phyloP scores from a whole-genome alignment of 2,113 vertebrate genomes.

The Hepsetus odoe region DNA sequence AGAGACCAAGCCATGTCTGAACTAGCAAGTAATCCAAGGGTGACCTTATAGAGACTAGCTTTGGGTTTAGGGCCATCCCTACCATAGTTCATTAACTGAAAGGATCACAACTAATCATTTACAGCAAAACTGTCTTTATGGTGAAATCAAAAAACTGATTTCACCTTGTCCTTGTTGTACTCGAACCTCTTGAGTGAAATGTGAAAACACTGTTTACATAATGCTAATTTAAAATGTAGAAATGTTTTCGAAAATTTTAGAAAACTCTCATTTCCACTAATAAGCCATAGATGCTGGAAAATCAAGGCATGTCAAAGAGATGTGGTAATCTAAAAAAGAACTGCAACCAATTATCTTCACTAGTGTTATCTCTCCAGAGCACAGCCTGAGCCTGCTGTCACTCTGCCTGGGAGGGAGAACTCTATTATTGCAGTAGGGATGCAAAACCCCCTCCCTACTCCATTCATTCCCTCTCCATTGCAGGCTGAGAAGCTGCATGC shows the following conservation, averaged over 20 bases:
- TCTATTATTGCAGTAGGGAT: constrained; percentile 13
- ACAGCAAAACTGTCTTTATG: constrained; percentile 15
- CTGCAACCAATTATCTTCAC: constrained; percentile 17
- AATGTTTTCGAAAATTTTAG: background rate
- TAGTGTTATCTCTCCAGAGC: constrained; percentile 20
- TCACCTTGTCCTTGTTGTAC: too few species aligned
- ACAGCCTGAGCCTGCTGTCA: constrained; percentile 28
- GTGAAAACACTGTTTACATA: too few species aligned
- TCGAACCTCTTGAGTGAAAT: too few species aligned
- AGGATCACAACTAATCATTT: background rate
- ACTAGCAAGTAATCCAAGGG: too few species aligned
- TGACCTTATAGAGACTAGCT: background rate
- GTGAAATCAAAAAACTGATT: background rate
- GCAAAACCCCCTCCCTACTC: background rate
- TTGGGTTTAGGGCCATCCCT: background rate
- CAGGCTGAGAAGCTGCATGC: constrained; percentile 26
- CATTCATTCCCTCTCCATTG: constrained; percentile 9
- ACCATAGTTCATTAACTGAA: constrained; percentile 3
- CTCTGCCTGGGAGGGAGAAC: constrained; percentile 11
- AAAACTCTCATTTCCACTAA: background rate
- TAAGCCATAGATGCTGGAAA: constrained; percentile 10
- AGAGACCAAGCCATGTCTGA: too few species aligned
- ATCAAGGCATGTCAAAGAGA: constrained; percentile 20
- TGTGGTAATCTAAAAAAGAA: constrained; percentile 9
- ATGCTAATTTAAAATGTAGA: too few species aligned